Base-by-base conservation (phyloP, 2,797 vertebrate genomes). In the Propithecus deckenii region DNA sequence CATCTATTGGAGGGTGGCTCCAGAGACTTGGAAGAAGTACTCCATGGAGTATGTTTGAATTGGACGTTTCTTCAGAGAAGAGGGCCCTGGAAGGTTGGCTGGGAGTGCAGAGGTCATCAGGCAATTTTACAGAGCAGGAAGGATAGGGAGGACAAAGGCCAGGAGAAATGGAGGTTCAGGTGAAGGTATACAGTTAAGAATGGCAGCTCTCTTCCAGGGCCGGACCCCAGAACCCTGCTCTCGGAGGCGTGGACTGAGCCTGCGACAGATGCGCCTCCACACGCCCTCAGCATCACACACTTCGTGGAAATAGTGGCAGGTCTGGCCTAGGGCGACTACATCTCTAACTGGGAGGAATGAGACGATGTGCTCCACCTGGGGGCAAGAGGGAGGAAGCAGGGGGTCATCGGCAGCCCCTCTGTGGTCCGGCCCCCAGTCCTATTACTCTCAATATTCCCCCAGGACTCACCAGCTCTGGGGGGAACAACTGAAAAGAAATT, bases 151-250 rank as follows among this genome's bases (percentile, higher is more conserved):
- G 80, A 55, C 20, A 75, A 80, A 90, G 67, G 67, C 46, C 85
- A 89, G 87, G 52, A 61, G 81, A 92, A 83, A 41, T 10, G n/a
- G 61, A 65, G 69, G 88, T 43, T 72, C 41, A 52, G 81, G 80
- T 92, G 84, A 71, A 96, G 74, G 41, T 92, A 59, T 98, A 99
- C 98, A 98, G 97, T 98, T 98, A 79, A 99, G 96, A 84, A 99
- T 96, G 94, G 98, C 98, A 1, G 97, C 97, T 95, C 98, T 98
- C 96, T 98, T 98, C 98, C 98, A 99, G 81, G 98, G 97, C 89
- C 83, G 96, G 72, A 94, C 55, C 22, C 97, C 94, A 13, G 94
- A 91, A 35, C 93, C 50, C 88, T 96, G 97, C 38, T 96, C 96
- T 22, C 52, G 93, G 22, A 98, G 92, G 18, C 94, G 87, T 0